These are phyloP conservation scores for Elachura formosa DNA, from an alignment of 2,113 vertebrate species.

Conservation along the genomic window DNA sequence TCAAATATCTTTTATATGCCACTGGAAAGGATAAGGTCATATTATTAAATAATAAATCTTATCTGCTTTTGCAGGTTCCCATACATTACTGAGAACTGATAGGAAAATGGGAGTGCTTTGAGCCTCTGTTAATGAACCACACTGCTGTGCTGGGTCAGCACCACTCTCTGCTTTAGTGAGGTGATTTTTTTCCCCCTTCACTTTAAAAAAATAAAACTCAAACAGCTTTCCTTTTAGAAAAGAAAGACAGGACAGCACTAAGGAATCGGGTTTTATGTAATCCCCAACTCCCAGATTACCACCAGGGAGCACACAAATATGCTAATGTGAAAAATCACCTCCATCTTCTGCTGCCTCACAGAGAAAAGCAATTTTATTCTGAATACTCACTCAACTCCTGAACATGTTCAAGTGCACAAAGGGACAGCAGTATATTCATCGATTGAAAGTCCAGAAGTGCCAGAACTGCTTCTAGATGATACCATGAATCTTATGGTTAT, in stretches of 20 bases:
- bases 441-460: neutral
- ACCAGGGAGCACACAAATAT: neutral
- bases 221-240: neutral
- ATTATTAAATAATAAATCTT: slow-evolving; percentile 32
- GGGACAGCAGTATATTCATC: neutral
- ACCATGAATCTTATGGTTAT: neutral
- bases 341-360: neutral
- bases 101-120: slow-evolving; percentile 4
- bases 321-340: slow-evolving; percentile 34
- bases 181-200: neutral
- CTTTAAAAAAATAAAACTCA: neutral
- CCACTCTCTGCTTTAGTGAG: neutral
- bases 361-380: slow-evolving; percentile 38
- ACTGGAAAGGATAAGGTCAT: neutral
- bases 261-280: neutral
- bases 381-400: neutral
- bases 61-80: neutral
- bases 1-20: slow-evolving; percentile 22
- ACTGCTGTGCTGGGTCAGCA: neutral
- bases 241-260: neutral
- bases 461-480: neutral
- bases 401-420: neutral
- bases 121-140: neutral
- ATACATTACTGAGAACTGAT: neutral
- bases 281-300: neutral